A percentile compares a stretch with the other conserved stretches of the same genome.
Evolutionary conservation across 2,797 vertebrate genomes (phyloP).

Genomic region (Leucoraja ocellata): DNA sequence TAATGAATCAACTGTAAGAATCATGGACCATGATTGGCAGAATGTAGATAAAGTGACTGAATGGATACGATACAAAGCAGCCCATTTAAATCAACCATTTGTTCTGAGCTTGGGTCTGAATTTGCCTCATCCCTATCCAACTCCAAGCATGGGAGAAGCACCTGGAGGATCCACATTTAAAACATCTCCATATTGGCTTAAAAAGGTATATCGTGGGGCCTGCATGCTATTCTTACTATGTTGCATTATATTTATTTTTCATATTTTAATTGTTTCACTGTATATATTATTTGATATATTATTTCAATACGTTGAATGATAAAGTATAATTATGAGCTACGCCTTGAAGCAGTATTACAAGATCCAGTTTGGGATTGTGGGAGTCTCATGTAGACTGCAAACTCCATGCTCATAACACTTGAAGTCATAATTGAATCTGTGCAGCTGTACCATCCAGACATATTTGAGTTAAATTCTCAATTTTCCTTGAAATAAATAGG

Average conservation of each 20-base stretch:
- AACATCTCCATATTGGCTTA: conserved; percentile 85
- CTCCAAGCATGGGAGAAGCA: conserved; percentile 73
- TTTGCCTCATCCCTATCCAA: conserved; percentile 85
- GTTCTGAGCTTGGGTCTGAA: conserved; percentile 87
- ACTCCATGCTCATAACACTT: too few relatives aligned
- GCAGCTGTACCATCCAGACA: too few relatives aligned
- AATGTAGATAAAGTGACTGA: conserved; percentile 65
- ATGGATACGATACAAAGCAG: conserved; percentile 72
- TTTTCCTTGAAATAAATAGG: not conserved
- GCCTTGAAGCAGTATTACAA: not conserved
- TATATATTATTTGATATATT: not conserved
- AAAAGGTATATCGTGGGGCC: conserved; percentile 60
- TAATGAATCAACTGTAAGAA: conserved; percentile 60
- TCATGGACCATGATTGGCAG: conserved; percentile 79
- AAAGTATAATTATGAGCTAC: not conserved
- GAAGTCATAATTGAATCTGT: too few relatives aligned
- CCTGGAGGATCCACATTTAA: conserved; percentile 87
- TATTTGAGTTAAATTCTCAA: not conserved
- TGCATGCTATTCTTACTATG: not conserved
- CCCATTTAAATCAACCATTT: conserved; percentile 65
- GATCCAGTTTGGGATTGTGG: not conserved
- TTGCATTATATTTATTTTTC: not conserved
- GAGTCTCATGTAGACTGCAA: too few relatives aligned
- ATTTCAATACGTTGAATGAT: not conserved
- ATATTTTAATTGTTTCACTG: not conserved